Percentiles rank a stretch among this genome's conserved stretches.
Conservation (phyloP, 2,888 invertebrate genomes). For the Cistogaster globosa region DNA sequence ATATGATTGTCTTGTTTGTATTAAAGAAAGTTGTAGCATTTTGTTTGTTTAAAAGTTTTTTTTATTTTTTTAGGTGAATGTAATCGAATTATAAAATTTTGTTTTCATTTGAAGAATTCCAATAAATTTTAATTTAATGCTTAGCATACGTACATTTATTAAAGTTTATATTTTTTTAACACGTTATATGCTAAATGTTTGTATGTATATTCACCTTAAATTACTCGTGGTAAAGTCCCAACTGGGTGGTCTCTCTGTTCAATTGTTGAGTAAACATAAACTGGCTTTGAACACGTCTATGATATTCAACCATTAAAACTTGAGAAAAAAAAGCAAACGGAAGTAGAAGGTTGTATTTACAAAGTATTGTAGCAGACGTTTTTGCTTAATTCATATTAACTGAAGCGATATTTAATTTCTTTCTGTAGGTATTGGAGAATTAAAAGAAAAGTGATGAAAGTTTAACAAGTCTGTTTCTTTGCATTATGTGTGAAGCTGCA, state of each 20-base stretch:
- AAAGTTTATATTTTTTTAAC: background rate
- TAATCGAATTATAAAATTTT: background rate
- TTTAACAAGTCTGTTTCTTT: slow-evolving; percentile 22
- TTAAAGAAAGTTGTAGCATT: background rate
- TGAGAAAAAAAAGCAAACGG: slow-evolving; percentile 33
- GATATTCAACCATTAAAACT: background rate
- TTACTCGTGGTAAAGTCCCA: background rate
- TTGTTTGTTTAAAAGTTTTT: background rate
- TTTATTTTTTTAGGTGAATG: background rate
- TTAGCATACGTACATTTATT: background rate
- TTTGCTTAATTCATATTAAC: background rate
- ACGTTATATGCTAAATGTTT: background rate
- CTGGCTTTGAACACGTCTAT: background rate
- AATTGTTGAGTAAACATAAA: background rate
- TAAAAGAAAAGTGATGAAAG: slow-evolving; percentile 54
- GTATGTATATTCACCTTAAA: background rate
- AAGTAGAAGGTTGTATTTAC: slow-evolving; percentile 34
- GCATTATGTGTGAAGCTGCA: background rate
- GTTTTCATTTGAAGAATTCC: background rate
- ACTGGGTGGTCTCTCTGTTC: background rate
- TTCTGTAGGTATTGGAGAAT: background rate
- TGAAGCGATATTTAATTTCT: slow-evolving; percentile 7
- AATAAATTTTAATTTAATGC: background rate
- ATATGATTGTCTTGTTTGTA: background rate
- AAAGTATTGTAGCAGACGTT: slow-evolving; percentile 27